Conservation (phyloP, 2,797 vertebrate species). For the Hyperoplus lanceolatus region DNA sequence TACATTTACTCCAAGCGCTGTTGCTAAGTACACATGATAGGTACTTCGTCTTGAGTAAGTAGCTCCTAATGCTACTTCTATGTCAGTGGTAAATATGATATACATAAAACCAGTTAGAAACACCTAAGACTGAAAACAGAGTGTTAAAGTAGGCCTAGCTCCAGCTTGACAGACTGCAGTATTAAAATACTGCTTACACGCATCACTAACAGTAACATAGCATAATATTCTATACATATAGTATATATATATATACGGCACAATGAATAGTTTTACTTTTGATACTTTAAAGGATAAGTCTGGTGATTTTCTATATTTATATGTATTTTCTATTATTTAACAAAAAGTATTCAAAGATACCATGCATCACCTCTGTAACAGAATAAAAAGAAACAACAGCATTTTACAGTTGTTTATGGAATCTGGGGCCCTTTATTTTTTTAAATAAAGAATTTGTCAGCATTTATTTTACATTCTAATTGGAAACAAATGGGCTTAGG, state of each 20-base stretch:
- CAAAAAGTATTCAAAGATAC: not conserved
- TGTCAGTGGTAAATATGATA: not conserved
- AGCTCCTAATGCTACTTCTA: not conserved
- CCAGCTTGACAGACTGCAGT: not conserved
- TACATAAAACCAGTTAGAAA: not conserved
- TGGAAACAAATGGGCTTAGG: not conserved
- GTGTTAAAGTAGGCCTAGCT: not conserved
- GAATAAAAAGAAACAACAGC: too few species aligned
- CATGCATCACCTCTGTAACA: not conserved
- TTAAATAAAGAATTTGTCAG: too few species aligned
- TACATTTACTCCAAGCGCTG: conserved; percentile 2
- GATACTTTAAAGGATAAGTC: not conserved
- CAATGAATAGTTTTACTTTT: not conserved
- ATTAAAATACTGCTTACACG: conserved; percentile 10
- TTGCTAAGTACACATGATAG: not conserved
- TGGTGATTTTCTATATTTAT: not conserved
- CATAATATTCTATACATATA: not conserved
- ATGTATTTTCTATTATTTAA: not conserved
- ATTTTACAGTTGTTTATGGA: too few species aligned
- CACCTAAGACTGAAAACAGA: not conserved
- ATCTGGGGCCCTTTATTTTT: too few species aligned
- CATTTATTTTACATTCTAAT: not conserved
- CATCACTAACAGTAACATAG: not conserved
- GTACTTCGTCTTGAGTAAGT: not conserved
- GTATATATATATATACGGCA: not conserved